These are phyloP conservation scores for Megalurothrips usitatus DNA, from an alignment of 2,888 invertebrate species.

Conservation along the genomic window DNA sequence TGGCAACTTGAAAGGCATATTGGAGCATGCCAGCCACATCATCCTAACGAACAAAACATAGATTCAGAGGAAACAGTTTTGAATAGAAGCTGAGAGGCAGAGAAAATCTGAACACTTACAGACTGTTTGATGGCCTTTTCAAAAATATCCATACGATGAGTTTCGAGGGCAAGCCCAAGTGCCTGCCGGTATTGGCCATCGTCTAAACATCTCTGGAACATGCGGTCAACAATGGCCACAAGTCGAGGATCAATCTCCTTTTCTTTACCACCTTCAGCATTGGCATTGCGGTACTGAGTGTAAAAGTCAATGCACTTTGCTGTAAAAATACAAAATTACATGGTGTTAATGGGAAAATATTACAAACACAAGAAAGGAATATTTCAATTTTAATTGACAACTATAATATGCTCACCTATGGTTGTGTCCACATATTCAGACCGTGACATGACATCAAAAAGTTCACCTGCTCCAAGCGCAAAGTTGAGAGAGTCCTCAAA, in stretches of 20 bases:
- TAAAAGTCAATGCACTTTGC: conserved; percentile 98
- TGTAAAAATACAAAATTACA: conserved; percentile 43
- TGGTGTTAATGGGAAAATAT: neutral
- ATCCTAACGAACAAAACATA: conserved; percentile 51
- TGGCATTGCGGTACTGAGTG: conserved; percentile 76
- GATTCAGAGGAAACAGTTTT: neutral
- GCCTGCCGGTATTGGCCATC: conserved; percentile 95
- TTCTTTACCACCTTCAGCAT: conserved; percentile 57
- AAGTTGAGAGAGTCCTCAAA: conserved; percentile 97
- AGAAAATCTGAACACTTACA: conserved; percentile 42
- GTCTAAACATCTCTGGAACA: conserved; percentile 94
- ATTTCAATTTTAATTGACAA: conserved; percentile 27
- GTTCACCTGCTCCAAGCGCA: conserved; percentile 89
- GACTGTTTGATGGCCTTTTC: conserved; percentile 86
- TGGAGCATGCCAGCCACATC: conserved; percentile 85
- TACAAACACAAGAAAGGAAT: conserved; percentile 7
- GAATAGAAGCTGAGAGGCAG: conserved; percentile 22
- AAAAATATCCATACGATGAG: conserved; percentile 94
- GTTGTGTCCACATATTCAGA: conserved; percentile 96
- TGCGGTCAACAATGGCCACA: conserved; percentile 91
- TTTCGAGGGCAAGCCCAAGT: conserved; percentile 92
- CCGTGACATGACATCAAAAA: conserved; percentile 91
- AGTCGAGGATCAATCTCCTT: conserved; percentile 74
- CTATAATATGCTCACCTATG: conserved; percentile 55
- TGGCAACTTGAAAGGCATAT: conserved; percentile 93